phyloP scores from a whole-genome alignment of 2,113 vertebrate genomes.

The Dasypus novemcinctus region DNA sequence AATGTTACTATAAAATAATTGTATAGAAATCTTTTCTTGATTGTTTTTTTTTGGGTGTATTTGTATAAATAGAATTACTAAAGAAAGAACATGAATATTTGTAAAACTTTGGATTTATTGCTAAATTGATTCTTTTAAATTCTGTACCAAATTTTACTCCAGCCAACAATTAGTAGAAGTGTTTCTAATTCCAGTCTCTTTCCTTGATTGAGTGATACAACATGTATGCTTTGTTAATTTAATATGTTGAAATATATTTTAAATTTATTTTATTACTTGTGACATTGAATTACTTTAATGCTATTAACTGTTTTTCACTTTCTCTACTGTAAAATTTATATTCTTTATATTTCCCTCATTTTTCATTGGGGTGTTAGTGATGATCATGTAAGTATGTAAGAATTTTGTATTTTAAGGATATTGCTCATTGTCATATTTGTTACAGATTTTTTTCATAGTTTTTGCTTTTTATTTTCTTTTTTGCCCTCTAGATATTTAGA shows the following conservation, averaged over 20 bases:
- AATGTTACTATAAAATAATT: neutral
- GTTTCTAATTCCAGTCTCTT: accelerated
- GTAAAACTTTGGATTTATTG: neutral
- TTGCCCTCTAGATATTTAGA: accelerated
- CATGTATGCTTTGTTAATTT: neutral
- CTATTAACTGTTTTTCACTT: neutral
- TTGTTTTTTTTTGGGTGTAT: neutral
- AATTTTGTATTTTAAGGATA: too few species aligned
- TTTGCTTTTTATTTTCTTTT: neutral
- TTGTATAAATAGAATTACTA: neutral
- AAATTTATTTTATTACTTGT: neutral
- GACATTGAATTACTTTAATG: neutral
- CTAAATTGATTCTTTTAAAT: neutral
- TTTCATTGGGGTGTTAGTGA: neutral
- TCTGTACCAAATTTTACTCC: neutral
- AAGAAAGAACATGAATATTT: neutral
- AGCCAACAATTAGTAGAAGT: neutral
- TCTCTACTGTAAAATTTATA: neutral
- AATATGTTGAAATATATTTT: neutral
- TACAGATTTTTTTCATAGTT: neutral
- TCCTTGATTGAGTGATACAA: neutral
- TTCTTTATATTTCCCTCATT: neutral
- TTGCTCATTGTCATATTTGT: neutral
- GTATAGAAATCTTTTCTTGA: neutral
- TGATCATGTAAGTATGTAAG: neutral